A percentile compares a stretch with the other conserved stretches of the same genome.
Conservation (phyloP, 2,888 invertebrate genomes). For the Rhogogaster chlorosoma region DNA sequence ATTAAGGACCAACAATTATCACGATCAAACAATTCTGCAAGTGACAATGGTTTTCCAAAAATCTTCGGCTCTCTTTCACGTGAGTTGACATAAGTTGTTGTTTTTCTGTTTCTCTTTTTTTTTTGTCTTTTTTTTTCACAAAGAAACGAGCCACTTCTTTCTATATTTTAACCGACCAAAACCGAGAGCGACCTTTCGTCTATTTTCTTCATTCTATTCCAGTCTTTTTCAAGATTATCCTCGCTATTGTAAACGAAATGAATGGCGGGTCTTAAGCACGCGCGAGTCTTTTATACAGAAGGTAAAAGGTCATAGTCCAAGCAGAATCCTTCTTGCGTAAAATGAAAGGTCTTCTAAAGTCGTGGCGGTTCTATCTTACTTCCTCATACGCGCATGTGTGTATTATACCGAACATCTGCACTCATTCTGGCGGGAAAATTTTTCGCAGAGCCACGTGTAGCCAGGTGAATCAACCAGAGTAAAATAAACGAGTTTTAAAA, state of each 20-base stretch:
- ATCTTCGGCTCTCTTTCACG: conserved; percentile 37
- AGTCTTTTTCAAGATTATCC: conserved; percentile 33
- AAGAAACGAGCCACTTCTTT: not conserved
- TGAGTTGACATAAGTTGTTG: not conserved
- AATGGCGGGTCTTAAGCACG: conserved; percentile 38
- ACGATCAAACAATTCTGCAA: conserved; percentile 22
- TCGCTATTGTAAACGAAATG: conserved; percentile 19
- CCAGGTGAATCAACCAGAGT: not conserved
- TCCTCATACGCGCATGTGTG: not conserved
- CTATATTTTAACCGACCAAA: not conserved
- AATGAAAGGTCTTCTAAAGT: conserved; percentile 10
- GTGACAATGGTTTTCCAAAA: conserved; percentile 26
- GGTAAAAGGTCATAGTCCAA: conserved; percentile 36
- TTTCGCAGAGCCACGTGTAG: not conserved
- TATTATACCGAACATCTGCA: conserved; percentile 34
- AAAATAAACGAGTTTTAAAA: not conserved
- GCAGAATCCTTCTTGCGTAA: conserved; percentile 33
- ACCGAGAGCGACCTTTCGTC: conserved; percentile 13
- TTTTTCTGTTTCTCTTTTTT: not conserved
- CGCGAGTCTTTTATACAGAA: conserved; percentile 36
- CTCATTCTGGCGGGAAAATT: conserved; percentile 42
- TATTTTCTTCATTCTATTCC: not conserved
- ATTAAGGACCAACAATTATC: conserved; percentile 11
- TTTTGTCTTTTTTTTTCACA: not conserved
- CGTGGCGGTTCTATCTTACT: not conserved